A percentile compares a stretch with the other conserved stretches of the same genome.
phyloP scores from a whole-genome alignment of 2,888 invertebrate species.

The Macroteleia sp. region DNA sequence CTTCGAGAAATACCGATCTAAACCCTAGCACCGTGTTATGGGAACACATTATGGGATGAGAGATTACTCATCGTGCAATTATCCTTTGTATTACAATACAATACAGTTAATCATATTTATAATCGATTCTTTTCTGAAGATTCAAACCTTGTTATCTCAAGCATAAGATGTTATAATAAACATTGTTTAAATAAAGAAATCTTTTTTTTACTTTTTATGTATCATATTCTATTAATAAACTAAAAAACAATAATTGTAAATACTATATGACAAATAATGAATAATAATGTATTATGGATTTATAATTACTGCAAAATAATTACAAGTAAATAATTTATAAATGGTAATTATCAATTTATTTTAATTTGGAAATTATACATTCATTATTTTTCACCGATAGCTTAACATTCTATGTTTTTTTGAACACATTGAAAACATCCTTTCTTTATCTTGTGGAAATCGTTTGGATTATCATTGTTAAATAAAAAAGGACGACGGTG shows the following conservation, averaged over 20 bases:
- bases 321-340: no score
- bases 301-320: no score
- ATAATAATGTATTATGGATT: no score
- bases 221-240: background rate
- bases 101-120: constrained; percentile 66
- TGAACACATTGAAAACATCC: no score
- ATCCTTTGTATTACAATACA: constrained; percentile 62
- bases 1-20: constrained; percentile 66
- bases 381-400: no score
- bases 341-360: no score
- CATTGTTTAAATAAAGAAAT: background rate
- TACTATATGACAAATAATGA: no score
- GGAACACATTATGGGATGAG: constrained; percentile 65
- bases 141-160: constrained; percentile 39
- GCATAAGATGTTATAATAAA: constrained; percentile 25
- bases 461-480: background rate
- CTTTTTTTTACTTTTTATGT: background rate
- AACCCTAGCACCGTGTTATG: constrained; percentile 65
- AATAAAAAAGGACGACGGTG: constrained; percentile 7
- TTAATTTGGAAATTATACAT: no score
- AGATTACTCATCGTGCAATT: constrained; percentile 75
- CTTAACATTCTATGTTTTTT: no score
- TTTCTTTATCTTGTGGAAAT: no score
- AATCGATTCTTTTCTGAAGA: constrained; percentile 61
- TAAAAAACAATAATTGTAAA: background rate